phyloP scores from a whole-genome alignment of 1,140 invertebrate genomes.

The Apocrypta bakeri region DNA sequence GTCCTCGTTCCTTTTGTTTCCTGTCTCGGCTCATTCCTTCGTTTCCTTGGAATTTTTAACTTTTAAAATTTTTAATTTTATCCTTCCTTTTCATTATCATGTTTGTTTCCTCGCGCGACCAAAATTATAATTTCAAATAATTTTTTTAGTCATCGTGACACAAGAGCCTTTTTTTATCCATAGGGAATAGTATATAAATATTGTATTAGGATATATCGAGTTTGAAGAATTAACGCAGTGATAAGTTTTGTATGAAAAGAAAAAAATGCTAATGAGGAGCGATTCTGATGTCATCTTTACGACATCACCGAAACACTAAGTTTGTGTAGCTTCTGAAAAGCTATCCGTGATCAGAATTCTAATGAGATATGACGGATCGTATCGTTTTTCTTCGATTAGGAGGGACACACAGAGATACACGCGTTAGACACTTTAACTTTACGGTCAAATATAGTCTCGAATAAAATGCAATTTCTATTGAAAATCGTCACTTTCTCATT shows the following conservation, averaged over 20 bases:
- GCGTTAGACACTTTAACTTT: not conserved
- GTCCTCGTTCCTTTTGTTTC: slow-evolving; percentile 19
- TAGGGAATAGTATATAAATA: too few relatives aligned
- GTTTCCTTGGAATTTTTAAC: not conserved
- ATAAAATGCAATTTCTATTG: not conserved
- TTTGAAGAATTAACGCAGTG: not conserved
- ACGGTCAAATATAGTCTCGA: not conserved
- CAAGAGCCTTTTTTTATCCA: too few relatives aligned
- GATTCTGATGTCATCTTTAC: not conserved
- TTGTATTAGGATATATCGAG: too few relatives aligned
- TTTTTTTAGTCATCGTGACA: too few relatives aligned
- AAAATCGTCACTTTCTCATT: not conserved
- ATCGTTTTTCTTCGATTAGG: not conserved
- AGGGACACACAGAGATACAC: not conserved
- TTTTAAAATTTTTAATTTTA: not conserved
- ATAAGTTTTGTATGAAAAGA: not conserved
- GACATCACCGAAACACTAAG: not conserved
- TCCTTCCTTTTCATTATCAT: not conserved
- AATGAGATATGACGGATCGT: not conserved
- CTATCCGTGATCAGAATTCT: not conserved
- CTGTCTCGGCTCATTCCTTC: not conserved
- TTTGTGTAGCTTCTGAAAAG: not conserved
- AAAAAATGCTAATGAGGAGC: slow-evolving; percentile 23
- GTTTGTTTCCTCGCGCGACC: too few relatives aligned
- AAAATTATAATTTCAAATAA: too few relatives aligned